phyloP scores from a whole-genome alignment of 37 sponge, comb jelly and placozoan genomes.

The Tethya wilhelma region DNA sequence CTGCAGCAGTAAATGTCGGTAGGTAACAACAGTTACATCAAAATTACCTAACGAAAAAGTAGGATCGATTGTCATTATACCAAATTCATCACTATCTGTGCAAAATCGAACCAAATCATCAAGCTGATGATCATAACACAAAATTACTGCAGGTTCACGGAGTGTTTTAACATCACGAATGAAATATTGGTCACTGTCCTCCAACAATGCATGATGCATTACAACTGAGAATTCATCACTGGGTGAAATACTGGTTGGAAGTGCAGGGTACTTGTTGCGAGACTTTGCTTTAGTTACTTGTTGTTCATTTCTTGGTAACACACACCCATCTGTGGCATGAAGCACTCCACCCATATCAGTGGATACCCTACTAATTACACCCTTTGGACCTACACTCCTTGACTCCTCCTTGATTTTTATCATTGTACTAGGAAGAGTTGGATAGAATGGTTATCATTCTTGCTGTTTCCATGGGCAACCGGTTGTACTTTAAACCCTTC shows the following conservation, averaged over 20 bases:
- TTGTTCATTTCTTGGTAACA: slow-evolving; percentile 22
- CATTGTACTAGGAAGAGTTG: slow-evolving; percentile 25
- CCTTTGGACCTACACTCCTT: slow-evolving; percentile 9
- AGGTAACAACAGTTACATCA: slow-evolving; percentile 24
- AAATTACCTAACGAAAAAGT: slow-evolving; percentile 40
- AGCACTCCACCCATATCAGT: slow-evolving; percentile 19
- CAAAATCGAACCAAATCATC: slow-evolving; percentile 32
- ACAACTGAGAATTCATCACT: slow-evolving; percentile 15
- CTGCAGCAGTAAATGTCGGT: slow-evolving; percentile 25
- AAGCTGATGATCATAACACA: slow-evolving; percentile 6
- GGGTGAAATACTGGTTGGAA: background rate
- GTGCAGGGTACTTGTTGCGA: background rate
- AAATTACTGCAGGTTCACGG: slow-evolving; percentile 17
- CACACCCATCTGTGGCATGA: slow-evolving; percentile 9
- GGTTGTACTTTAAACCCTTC: slow-evolving; percentile 12
- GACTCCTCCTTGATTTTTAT: slow-evolving; percentile 7
- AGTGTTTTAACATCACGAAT: slow-evolving; percentile 7
- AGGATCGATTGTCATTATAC: slow-evolving; percentile 26
- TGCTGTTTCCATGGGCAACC: slow-evolving; percentile 16
- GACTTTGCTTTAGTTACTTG: slow-evolving; percentile 10
- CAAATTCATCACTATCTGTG: slow-evolving; percentile 13
- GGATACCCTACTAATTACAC: background rate
- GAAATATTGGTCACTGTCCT: slow-evolving; percentile 4
- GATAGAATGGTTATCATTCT: slow-evolving; percentile 25
- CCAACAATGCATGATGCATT: slow-evolving; percentile 18